Base-by-base conservation (phyloP, 1,140 invertebrate genomes). In the Cydia amplana region DNA sequence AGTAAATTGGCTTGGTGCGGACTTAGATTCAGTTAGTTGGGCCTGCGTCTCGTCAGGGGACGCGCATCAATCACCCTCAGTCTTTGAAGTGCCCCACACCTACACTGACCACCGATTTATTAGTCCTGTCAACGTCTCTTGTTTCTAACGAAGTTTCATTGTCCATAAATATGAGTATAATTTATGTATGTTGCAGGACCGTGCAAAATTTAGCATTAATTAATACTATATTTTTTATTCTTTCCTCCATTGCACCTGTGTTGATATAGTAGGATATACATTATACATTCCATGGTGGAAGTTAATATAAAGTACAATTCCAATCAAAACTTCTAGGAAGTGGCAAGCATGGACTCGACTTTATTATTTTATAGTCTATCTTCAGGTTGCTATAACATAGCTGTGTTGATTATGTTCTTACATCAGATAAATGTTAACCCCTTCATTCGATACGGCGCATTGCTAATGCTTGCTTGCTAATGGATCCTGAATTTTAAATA, bases 71-170 rank as follows among this genome's bases (percentile, higher is more conserved):
- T 85, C 83, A 82, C 76, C 76, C 83, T 78, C 76, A 63, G 77
- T 82, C 82, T 85, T 86, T 87, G 87, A 89, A 83, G 83, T 86
- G 77, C 74, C 79, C 78, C 79, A 72, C 55, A 76, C 76, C 73
- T 74, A 67, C 74, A 75, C 76, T 80, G 80, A 82, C 80, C 82
- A 73, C 77, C 49, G 74, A 55, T 74, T 80, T 78, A 87, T 90
- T 84, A 87, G 87, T 89, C 88, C 89, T 89, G 85, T 89, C 86
- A 80, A 84, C 79, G 77, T 79, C 78, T 80, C 79, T 80, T 84
- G 79, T 83, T 85, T 79, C 78, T 75, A 80, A 79, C 80, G 79
- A 82, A 79, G 79, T 82, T 75, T 79, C 79, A 65, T 77, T 87
- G 80, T 82, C n/a, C 55, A 60, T 60, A 60, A 18, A 60, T 60